These are phyloP conservation scores for Hartigia nigra DNA, from an alignment of 2,888 invertebrate species.

Conservation along the genomic window DNA sequence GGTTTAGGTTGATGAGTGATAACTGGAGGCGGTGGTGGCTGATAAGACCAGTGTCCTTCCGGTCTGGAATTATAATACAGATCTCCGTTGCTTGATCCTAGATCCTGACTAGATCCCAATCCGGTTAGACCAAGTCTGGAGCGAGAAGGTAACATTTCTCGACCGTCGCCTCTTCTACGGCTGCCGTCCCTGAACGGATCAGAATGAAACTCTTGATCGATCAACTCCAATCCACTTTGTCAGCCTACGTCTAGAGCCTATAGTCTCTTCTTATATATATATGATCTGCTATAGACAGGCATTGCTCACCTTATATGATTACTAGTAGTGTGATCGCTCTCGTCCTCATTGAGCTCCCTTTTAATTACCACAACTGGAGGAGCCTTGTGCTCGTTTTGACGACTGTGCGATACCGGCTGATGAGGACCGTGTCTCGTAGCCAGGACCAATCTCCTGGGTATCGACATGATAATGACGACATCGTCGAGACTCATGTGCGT, in stretches of 20 bases:
- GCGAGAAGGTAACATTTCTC: constrained; percentile 82
- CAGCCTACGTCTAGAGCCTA: not conserved
- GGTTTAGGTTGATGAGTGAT: constrained; percentile 91
- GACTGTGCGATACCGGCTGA: constrained; percentile 60
- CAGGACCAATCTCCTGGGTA: constrained; percentile 93
- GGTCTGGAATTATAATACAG: constrained; percentile 86
- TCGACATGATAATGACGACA: constrained; percentile 99
- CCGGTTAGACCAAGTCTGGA: constrained; percentile 78
- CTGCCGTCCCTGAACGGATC: constrained; percentile 68
- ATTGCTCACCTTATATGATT: constrained; percentile 60
- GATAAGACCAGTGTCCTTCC: constrained; percentile 69
- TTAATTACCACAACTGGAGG: constrained; percentile 94
- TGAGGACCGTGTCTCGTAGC: constrained; percentile 82
- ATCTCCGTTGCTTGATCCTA: constrained; percentile 73
- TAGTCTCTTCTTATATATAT: constrained; percentile 15
- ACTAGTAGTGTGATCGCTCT: constrained; percentile 68
- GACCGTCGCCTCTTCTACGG: constrained; percentile 78
- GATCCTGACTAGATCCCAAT: constrained; percentile 66
- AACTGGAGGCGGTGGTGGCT: constrained; percentile 85
- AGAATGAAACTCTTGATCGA: constrained; percentile 21
- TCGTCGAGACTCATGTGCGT: constrained; percentile 98
- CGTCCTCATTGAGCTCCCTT: constrained; percentile 86
- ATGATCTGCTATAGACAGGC: constrained; percentile 35
- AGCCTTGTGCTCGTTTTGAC: constrained; percentile 78
- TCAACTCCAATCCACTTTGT: not conserved